phyloP scores from a whole-genome alignment of 2,888 invertebrate genomes.

The Coremacera marginata region DNA sequence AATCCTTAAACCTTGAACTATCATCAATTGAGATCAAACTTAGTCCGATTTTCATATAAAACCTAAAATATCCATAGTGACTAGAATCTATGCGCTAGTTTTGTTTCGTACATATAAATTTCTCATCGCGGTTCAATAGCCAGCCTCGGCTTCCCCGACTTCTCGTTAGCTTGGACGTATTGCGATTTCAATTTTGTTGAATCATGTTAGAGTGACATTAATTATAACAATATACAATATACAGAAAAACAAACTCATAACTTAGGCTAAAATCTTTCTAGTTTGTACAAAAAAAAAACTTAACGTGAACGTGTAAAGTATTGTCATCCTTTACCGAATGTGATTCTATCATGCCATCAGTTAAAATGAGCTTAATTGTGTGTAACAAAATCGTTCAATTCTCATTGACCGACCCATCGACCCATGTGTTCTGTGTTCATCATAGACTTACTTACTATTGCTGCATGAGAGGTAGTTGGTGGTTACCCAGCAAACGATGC shows the following conservation, averaged over 20 bases:
- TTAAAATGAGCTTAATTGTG: conserved; percentile 1
- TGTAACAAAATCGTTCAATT: conserved; percentile 30
- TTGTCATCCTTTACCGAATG: conserved; percentile 21
- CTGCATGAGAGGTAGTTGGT: conserved; percentile 49
- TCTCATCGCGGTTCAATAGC: neutral
- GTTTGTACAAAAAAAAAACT: conserved; percentile 32
- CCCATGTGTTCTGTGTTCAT: neutral
- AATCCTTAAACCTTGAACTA: neutral
- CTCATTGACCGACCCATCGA: neutral
- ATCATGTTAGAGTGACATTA: neutral
- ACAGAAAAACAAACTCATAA: conserved; percentile 28
- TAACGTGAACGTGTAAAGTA: conserved; percentile 21
- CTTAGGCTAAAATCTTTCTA: neutral
- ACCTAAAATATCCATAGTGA: conserved; percentile 42
- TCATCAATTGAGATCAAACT: conserved; percentile 16
- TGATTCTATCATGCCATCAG: neutral
- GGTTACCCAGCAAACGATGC: conserved; percentile 63
- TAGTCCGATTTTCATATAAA: neutral
- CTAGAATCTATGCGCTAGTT: conserved; percentile 54
- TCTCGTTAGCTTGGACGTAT: conserved; percentile 54
- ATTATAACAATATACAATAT: neutral
- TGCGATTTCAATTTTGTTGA: conserved; percentile 49
- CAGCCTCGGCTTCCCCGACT: conserved; percentile 3
- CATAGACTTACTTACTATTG: neutral
- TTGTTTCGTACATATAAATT: neutral